These are phyloP conservation scores for Eubucco bourcierii DNA, from an alignment of 2,113 vertebrate genomes.

Conservation along the genomic window DNA sequence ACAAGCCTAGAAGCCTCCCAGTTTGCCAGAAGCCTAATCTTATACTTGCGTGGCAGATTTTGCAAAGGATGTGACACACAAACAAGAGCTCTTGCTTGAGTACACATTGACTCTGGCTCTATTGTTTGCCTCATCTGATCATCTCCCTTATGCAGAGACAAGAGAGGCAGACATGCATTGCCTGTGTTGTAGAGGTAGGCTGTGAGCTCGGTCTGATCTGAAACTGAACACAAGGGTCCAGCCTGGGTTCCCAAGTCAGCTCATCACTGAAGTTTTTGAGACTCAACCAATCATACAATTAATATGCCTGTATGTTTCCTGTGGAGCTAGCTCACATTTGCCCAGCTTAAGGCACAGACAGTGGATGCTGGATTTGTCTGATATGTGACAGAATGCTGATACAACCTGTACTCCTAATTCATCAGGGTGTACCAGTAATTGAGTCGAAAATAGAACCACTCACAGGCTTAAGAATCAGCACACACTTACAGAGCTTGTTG, in stretches of 20 bases:
- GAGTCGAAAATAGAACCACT: not conserved
- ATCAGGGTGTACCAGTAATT: not conserved
- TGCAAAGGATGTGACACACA: not conserved
- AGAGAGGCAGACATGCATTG: not conserved
- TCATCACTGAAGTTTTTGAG: not conserved
- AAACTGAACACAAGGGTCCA: not conserved
- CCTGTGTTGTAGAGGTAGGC: not conserved
- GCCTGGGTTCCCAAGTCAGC: not conserved
- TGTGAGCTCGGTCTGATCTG: not conserved
- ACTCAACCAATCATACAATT: not conserved
- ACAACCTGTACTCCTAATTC: not conserved
- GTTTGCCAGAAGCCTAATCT: not conserved
- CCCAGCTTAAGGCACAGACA: not conserved
- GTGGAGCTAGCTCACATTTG: not conserved
- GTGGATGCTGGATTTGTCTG: not conserved
- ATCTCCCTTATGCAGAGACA: not conserved
- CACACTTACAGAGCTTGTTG: accelerated
- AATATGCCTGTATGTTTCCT: not conserved
- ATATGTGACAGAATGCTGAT: not conserved
- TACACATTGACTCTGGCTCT: not conserved
- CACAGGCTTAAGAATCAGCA: not conserved
- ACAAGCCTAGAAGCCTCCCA: not conserved
- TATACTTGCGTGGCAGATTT: not conserved
- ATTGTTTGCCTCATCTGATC: not conserved
- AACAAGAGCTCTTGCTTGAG: not conserved